phyloP scores from a whole-genome alignment of 1,140 invertebrate species.

The Bombyx mandarina region DNA sequence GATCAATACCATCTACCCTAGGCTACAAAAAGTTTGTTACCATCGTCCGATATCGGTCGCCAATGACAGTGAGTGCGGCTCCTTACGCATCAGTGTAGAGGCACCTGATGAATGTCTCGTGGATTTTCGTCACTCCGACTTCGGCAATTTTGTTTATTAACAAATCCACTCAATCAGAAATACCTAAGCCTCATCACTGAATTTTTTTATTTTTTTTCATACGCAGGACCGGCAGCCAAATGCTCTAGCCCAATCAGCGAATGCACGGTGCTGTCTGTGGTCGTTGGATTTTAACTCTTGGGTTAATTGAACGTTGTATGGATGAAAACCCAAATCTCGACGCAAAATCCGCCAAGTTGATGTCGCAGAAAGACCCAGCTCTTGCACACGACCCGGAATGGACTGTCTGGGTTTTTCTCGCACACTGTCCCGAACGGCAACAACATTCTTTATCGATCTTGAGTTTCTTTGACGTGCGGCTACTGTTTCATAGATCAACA shows the following conservation, averaged over 20 bases:
- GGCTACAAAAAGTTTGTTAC: too few relatives aligned
- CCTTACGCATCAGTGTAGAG: too few relatives aligned
- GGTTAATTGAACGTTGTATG: conserved; percentile 8
- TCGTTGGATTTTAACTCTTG: too few relatives aligned
- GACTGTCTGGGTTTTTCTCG: neutral
- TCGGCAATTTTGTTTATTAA: neutral
- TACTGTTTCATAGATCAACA: neutral
- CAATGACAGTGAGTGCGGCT: too few relatives aligned
- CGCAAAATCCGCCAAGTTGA: conserved; percentile 9
- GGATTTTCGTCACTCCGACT: neutral
- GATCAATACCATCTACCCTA: too few relatives aligned
- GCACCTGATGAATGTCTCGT: too few relatives aligned
- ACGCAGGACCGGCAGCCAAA: neutral
- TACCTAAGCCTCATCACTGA: too few relatives aligned
- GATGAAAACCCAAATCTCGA: conserved; percentile 9
- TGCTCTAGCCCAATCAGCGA: neutral
- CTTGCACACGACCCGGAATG: conserved; percentile 9
- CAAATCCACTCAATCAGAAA: neutral
- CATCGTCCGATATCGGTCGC: too few relatives aligned
- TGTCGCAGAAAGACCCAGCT: conserved; percentile 7
- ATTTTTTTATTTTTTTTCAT: too few relatives aligned
- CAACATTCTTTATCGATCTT: neutral
- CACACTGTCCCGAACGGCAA: neutral
- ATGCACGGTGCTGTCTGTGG: too few relatives aligned
- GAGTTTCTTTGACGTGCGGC: neutral